A percentile compares a stretch with the other conserved stretches of the same genome.
Conservation (phyloP, 2,113 vertebrate species). For the Lichenostomus cassidix region DNA sequence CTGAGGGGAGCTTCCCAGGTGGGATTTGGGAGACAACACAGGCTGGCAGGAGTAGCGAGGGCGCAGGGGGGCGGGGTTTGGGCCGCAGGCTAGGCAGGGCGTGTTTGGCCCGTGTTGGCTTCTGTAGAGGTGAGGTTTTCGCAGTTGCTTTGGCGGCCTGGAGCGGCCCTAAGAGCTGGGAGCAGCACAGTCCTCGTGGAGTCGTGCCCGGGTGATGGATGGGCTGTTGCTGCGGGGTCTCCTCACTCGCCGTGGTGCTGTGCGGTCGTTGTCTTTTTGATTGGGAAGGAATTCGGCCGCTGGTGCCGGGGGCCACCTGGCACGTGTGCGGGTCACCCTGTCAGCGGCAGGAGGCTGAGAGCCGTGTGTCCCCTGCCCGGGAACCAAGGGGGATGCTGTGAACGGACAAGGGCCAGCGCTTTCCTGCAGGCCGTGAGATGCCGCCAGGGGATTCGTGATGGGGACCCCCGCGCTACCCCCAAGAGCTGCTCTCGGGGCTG, state of each 20-base stretch:
- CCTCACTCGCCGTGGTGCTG: rapidly evolving
- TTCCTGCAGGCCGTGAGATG: rapidly evolving
- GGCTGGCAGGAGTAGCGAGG: rapidly evolving
- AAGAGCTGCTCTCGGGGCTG: rapidly evolving
- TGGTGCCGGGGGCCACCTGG: background rate
- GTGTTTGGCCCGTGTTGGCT: rapidly evolving
- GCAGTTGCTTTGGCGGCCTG: rapidly evolving
- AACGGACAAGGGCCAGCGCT: rapidly evolving
- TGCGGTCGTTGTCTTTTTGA: background rate
- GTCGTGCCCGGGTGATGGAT: background rate
- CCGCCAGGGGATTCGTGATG: rapidly evolving
- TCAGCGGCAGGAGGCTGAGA: rapidly evolving
- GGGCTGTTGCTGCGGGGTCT: background rate
- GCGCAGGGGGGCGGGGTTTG: rapidly evolving
- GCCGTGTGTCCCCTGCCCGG: rapidly evolving
- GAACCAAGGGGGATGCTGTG: rapidly evolving
- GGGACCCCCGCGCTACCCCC: rapidly evolving
- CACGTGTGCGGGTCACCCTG: rapidly evolving
- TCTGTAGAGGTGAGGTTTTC: background rate
- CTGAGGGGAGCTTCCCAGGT: rapidly evolving
- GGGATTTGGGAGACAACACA: background rate
- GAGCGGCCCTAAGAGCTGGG: rapidly evolving
- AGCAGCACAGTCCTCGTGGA: rapidly evolving
- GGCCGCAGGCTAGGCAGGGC: rapidly evolving
- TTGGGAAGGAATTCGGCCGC: rapidly evolving